A percentile compares a stretch with the other conserved stretches of the same genome.
Conservation (phyloP, 2,797 vertebrate species). For the Lophotriccus pileatus region DNA sequence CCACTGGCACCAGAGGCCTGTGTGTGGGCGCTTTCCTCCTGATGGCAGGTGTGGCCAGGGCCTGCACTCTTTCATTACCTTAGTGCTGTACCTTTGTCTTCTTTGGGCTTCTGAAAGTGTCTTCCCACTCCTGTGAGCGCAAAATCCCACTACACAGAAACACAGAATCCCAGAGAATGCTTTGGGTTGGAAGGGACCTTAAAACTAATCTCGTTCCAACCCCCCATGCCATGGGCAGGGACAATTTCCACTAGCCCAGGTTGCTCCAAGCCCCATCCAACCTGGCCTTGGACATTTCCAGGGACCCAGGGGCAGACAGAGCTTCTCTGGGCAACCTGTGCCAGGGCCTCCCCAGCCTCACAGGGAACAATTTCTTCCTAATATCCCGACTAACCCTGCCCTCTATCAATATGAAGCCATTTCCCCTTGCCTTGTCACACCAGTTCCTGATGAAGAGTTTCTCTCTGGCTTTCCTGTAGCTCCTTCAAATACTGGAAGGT, state of each 20-base stretch:
- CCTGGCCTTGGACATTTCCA: not conserved
- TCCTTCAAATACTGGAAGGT: not conserved
- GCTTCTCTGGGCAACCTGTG: not conserved
- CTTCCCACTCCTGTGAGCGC: rapidly evolving
- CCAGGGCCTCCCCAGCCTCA: not conserved
- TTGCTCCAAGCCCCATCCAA: rapidly evolving
- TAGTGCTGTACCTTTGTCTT: not conserved
- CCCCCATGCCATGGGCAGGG: not conserved
- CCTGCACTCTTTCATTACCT: not conserved
- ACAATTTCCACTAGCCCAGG: not conserved
- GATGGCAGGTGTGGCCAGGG: not conserved
- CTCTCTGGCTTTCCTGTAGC: not conserved
- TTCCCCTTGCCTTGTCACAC: rapidly evolving
- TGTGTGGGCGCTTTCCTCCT: not conserved
- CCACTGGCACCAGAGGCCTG: not conserved
- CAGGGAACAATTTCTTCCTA: not conserved
- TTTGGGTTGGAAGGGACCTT: not conserved
- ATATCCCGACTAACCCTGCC: rapidly evolving
- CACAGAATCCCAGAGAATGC: not conserved
- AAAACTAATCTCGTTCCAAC: rapidly evolving
- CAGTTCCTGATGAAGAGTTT: rapidly evolving
- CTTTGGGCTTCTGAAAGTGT: not conserved
- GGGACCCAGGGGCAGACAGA: not conserved
- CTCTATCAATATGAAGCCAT: rapidly evolving
- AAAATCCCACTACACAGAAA: not conserved